These are phyloP conservation scores for Kryptopterus vitreolus DNA, from an alignment of 2,797 vertebrate genomes.

Conservation along the genomic window DNA sequence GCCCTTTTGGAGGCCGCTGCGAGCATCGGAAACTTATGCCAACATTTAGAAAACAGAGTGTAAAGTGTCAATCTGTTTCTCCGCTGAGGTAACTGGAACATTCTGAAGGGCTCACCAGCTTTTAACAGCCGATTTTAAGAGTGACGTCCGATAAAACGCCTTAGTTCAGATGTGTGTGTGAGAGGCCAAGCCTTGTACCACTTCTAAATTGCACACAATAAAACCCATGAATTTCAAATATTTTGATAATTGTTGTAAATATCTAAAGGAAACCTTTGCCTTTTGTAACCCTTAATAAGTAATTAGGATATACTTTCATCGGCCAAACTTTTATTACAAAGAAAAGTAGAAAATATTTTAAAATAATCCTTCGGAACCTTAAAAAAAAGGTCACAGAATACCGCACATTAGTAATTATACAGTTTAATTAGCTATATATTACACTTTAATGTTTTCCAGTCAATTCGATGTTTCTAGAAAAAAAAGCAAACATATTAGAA, in stretches of 20 bases:
- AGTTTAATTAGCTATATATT: neutral
- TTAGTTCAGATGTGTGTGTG: neutral
- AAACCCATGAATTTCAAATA: conserved; percentile 41
- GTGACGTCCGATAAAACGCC: neutral
- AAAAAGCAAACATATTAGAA: neutral
- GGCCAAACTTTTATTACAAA: neutral
- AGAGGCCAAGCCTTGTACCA: neutral
- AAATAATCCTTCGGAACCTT: neutral
- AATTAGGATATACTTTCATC: too few species aligned
- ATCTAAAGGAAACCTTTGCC: too few species aligned
- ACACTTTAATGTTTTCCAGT: neutral
- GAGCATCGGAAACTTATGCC: conserved; percentile 23
- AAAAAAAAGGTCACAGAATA: neutral
- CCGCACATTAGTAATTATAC: neutral
- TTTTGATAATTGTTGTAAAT: neutral
- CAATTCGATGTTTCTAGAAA: neutral
- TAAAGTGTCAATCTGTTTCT: neutral
- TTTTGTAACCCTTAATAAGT: too few species aligned
- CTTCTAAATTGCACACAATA: conserved; percentile 6
- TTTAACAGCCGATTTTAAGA: neutral
- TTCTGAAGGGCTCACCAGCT: neutral
- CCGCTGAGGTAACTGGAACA: neutral
- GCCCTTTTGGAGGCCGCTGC: conserved; percentile 50
- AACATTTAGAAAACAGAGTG: neutral
- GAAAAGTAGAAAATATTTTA: neutral